Evolutionary conservation across 1,140 invertebrate genomes (phyloP), one percentile per base, ranked within the genome.

Genomic region (Brachionus rubens): DNA sequence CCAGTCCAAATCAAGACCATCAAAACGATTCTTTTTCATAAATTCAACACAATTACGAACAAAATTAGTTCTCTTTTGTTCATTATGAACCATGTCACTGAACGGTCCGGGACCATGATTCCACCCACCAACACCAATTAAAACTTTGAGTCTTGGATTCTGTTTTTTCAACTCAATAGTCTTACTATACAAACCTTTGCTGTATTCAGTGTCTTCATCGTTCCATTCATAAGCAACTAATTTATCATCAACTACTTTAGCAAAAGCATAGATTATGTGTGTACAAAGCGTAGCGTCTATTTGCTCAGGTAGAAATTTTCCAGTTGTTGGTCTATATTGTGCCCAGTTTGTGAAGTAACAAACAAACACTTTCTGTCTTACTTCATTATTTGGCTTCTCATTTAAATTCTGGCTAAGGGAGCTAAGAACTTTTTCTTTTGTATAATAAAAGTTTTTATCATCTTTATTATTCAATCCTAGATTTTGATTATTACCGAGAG

Each of bases 341-440:
- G 93, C 92, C 94, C 94, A 96, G 78, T 91, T 95, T 1, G 94
- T 95, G 82, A 93, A 88, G 81, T 96, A 97, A 82, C 94, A 98
- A 78, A 96, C 41, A 70, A 70, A 41, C 6, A 65, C 10, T 28
- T 65, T 65, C 41, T 65, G 33, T 36, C 41, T 28, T 14, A 5
- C 9, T 36, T 36, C 9, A n/a, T n/a, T n/a, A n/a, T n/a, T n/a
- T n/a, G n/a, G n/a, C n/a, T n/a, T n/a, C n/a, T n/a, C n/a, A n/a
- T n/a, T n/a, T n/a, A n/a, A n/a, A n/a, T n/a, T n/a, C n/a, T n/a
- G n/a, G n/a, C n/a, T n/a, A n/a, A n/a, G n/a, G n/a, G n/a, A n/a
- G n/a, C n/a, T n/a, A n/a, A n/a, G n/a, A n/a, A n/a, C n/a, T n/a
- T n/a, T n/a, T n/a, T n/a, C n/a, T n/a, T n/a, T n/a, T n/a, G n/a